A percentile compares a stretch with the other conserved stretches of the same genome.
Conservation (phyloP, 2,113 vertebrate species). For the Percopsis transmontana region DNA sequence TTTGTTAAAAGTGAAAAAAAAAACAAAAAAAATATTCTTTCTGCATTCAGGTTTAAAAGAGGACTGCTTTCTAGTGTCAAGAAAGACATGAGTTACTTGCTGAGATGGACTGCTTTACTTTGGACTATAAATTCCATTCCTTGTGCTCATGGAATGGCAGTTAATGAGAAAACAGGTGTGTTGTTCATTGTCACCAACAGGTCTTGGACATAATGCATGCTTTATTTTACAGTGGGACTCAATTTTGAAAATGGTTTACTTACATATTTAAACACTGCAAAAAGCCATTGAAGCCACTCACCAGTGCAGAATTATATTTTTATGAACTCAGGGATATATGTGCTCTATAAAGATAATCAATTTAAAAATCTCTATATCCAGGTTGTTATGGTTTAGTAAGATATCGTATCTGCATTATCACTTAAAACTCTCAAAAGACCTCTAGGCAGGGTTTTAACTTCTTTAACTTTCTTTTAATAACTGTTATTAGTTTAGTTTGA, state of each 20-base stretch:
- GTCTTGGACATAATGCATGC: conserved; percentile 7
- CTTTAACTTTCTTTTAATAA: neutral
- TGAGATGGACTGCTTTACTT: conserved; percentile 82
- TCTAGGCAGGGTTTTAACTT: neutral
- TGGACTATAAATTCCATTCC: conserved; percentile 79
- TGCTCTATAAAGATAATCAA: too few relatives aligned
- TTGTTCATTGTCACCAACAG: conserved; percentile 17
- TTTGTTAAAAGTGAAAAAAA: neutral
- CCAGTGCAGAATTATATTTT: too few relatives aligned
- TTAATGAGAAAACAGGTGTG: conserved; percentile 87
- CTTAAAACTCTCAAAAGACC: too few relatives aligned
- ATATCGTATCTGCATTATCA: too few relatives aligned
- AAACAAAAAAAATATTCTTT: conserved; percentile 27
- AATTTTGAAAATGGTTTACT: too few relatives aligned
- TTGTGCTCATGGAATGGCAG: conserved; percentile 76
- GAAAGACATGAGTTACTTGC: conserved; percentile 81
- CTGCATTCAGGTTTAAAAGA: conserved; percentile 77
- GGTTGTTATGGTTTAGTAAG: too few relatives aligned
- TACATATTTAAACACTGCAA: too few relatives aligned
- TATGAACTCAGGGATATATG: too few relatives aligned
- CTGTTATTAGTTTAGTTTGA: too few relatives aligned
- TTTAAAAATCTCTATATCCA: too few relatives aligned
- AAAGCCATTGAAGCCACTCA: too few relatives aligned
- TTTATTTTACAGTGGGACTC: too few relatives aligned
- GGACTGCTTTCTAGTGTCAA: conserved; percentile 74